Evolutionary conservation across 2,113 vertebrate species (phyloP), one percentile per base, ranked within the genome.

Genomic region (Columba livia): DNA sequence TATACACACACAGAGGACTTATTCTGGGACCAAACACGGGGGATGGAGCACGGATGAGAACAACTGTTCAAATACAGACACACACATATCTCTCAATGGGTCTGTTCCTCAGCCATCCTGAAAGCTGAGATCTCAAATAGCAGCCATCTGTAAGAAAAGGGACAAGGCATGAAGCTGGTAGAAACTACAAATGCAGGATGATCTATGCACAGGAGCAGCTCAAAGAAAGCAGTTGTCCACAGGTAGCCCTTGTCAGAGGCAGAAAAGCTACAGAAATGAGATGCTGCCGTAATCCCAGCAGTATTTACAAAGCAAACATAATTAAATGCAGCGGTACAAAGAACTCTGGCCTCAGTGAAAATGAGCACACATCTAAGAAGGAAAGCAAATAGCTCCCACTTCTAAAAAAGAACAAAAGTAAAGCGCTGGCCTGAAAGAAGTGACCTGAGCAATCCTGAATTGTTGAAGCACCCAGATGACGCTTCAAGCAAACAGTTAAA

Each of bases 311-410:
- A 89, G 94, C 86, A 97, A 97, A 96, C 73, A 93, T 64, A 79
- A 92, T 94, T 94, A 96, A 96, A 93, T 75, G 79, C 88, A 82
- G 83, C 8, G 13, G 92, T 92, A 94, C 69, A 92, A 90, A 87
- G 85, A 96, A 84, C 57, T 93, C 56, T 78, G 78, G 93, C 88
- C 85, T 75, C 0, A 0, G 53, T 87, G 70, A 96, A 96, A 96
- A 96, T 94, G 79, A 96, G 90, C 79, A 94, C 69, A 86, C 93
- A 91, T 61, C 85, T 84, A 91, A 97, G 88, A 89, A 95, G 85
- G 48, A 96, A 94, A 94, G 90, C 79, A 96, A 96, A 97, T 88
- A 95, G 34, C 56, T 96, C 29, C 42, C 60, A 90, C 90, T 97
- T 93, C 64, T 94, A 21, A 89, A 94, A 95, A 88, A 80, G 93